Conservation (phyloP, 1,140 invertebrate species). For the Ceratoteleas bidentatus region DNA sequence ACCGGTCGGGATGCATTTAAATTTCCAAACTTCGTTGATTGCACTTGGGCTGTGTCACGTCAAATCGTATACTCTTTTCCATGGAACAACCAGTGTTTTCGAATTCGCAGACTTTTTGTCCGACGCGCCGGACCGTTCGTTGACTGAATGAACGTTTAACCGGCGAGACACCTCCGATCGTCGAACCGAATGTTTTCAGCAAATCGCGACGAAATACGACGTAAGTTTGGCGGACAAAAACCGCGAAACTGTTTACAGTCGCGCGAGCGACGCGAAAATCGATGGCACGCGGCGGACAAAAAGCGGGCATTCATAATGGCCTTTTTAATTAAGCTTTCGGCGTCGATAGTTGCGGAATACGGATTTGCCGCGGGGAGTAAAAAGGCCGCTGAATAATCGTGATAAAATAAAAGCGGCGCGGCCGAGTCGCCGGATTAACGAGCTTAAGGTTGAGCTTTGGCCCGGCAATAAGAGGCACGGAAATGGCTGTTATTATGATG, state of each 20-base stretch:
- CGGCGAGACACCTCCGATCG: too few species aligned
- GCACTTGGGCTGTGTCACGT: too few species aligned
- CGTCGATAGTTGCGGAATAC: constrained; percentile 15
- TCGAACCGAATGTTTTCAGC: too few species aligned
- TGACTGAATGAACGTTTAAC: too few species aligned
- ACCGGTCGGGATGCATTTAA: constrained; percentile 39
- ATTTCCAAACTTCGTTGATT: constrained; percentile 13
- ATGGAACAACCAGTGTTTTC: too few species aligned
- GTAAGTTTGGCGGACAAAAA: constrained; percentile 21
- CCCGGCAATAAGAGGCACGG: constrained; percentile 7
- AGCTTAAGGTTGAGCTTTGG: constrained; percentile 9
- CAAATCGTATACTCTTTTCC: too few species aligned
- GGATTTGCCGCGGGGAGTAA: constrained; percentile 8
- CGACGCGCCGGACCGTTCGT: too few species aligned
- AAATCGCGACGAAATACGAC: too few species aligned
- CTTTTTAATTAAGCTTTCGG: constrained; percentile 37
- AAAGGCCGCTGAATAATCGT: background rate
- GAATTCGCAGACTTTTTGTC: too few species aligned
- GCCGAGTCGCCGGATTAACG: background rate
- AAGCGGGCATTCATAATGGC: constrained; percentile 19
- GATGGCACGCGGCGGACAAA: constrained; percentile 14
- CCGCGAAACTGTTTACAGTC: constrained; percentile 18
- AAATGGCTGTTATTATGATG: constrained; percentile 34
- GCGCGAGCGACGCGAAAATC: constrained; percentile 22
- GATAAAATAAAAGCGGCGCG: constrained; percentile 6